A percentile compares a stretch with the other conserved stretches of the same genome.
phyloP scores from a whole-genome alignment of 2,888 invertebrate genomes.

The Pristionchus maxplancki region DNA sequence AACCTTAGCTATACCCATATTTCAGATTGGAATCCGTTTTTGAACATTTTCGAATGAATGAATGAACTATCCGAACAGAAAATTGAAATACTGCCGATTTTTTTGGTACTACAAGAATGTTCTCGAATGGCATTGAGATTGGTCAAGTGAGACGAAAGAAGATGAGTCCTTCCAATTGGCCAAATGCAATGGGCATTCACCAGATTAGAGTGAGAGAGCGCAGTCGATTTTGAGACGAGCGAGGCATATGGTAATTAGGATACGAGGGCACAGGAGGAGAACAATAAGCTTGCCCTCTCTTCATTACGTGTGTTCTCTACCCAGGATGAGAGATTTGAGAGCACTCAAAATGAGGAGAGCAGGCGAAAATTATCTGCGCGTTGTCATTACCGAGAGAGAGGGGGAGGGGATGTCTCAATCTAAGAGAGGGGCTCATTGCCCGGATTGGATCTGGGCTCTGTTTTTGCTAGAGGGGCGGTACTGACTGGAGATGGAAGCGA shows the following conservation, averaged over 20 bases:
- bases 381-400: slow-evolving; percentile 43
- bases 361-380: slow-evolving; percentile 20
- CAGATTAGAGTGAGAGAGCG: neutral
- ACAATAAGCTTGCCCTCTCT: slow-evolving; percentile 11
- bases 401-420: neutral
- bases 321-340: neutral
- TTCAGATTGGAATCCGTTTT: no score
- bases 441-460: neutral
- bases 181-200: neutral
- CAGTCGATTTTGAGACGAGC: slow-evolving; percentile 9
- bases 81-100: neutral
- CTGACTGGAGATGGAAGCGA: neutral
- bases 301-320: neutral
- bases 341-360: neutral
- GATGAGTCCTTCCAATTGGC: neutral
- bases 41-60: no score
- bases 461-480: neutral
- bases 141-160: neutral
- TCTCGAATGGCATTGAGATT: neutral
- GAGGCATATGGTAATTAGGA: slow-evolving; percentile 51
- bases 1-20: neutral
- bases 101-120: neutral
- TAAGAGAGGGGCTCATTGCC: slow-evolving; percentile 1
- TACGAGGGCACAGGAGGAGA: neutral
- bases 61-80: neutral